phyloP scores from a whole-genome alignment of 2,797 vertebrate species.

The Acanthiza pusilla region DNA sequence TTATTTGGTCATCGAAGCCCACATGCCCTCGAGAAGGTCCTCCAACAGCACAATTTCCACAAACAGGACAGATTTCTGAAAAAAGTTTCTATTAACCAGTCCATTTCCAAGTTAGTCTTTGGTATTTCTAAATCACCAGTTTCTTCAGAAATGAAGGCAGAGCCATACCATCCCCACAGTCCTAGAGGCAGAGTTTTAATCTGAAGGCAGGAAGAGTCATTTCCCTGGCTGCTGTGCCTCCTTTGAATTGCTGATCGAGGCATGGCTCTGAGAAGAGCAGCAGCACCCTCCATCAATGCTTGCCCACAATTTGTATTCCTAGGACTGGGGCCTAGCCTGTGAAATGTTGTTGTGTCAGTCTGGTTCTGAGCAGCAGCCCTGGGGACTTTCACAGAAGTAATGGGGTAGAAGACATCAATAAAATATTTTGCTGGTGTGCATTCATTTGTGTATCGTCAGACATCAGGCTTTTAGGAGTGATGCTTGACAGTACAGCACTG shows the following conservation, averaged over 20 bases:
- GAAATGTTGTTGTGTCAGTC: background rate
- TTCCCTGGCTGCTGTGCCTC: background rate
- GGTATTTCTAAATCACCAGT: background rate
- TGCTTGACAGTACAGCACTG: background rate
- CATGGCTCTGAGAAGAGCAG: background rate
- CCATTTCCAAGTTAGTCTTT: background rate
- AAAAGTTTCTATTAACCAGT: background rate
- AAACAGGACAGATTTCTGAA: background rate
- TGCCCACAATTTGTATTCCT: fast-evolving
- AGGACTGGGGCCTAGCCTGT: background rate
- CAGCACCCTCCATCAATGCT: fast-evolving
- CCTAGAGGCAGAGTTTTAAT: background rate
- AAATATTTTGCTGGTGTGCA: background rate
- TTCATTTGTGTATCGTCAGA: background rate
- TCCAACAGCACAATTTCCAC: background rate
- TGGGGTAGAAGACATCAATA: background rate
- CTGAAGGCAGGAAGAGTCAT: too few species aligned
- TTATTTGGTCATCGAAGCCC: background rate
- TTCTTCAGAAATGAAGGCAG: background rate
- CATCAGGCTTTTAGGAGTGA: background rate
- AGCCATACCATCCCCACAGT: background rate
- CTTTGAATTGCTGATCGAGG: fast-evolving
- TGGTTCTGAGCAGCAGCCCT: background rate
- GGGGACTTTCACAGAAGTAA: background rate
- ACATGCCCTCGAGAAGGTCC: background rate